phyloP scores from a whole-genome alignment of 2,113 vertebrate species.

The Dipodomys spectabilis region DNA sequence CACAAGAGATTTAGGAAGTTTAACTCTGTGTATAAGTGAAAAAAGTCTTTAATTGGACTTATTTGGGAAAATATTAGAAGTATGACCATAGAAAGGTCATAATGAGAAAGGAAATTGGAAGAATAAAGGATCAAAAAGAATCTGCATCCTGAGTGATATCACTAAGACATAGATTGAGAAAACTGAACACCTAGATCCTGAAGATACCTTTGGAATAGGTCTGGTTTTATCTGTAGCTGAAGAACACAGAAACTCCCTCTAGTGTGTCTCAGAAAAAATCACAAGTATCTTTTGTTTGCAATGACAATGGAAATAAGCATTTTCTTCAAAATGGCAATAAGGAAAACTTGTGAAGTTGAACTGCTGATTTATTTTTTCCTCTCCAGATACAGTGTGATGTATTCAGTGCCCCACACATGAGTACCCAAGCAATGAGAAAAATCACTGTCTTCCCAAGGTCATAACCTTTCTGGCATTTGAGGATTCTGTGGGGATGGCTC shows the following conservation, averaged over 20 bases:
- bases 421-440: background rate
- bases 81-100: too few species aligned
- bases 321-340: too few species aligned
- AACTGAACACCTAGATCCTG: background rate
- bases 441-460: background rate
- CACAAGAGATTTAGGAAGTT: accelerated
- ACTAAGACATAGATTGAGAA: background rate
- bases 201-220: too few species aligned
- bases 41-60: too few species aligned
- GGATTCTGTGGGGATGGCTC: background rate
- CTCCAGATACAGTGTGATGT: background rate
- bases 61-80: background rate
- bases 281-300: too few species aligned
- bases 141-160: background rate
- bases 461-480: background rate
- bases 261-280: background rate
- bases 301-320: background rate
- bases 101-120: background rate
- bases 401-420: background rate
- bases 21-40: background rate
- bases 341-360: background rate
- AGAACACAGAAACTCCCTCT: background rate
- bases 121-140: background rate
- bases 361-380: background rate
- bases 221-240: background rate